Evolutionary conservation across 2,888 invertebrate species (phyloP), one percentile per base, ranked within the genome.

Genomic region (Boloria selene): DNA sequence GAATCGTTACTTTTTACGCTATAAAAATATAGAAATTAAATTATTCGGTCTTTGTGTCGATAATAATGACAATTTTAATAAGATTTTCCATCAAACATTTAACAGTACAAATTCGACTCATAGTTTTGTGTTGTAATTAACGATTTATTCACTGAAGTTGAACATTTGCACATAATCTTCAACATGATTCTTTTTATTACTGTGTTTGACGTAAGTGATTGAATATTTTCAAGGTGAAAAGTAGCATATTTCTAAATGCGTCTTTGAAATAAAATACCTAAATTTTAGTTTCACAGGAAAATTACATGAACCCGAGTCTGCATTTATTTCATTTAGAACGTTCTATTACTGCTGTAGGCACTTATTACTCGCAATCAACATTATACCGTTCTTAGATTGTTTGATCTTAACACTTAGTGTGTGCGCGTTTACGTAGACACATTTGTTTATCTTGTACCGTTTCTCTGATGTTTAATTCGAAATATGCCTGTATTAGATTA

Each of bases 381-480:
- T 55, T 67, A 50, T 51, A 54, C 52, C 18, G 47, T 38, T 50
- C 60, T 17, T 38, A 44, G 58, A 64, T 42, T 69, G 50, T 68
- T 70, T 67, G 61, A 71, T 71, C 67, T 64, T 60, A 61, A 65
- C 54, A 59, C 58, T 42, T 61, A 54, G 63, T 62, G 47, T 64
- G 65, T 47, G 67, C 49, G 42, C 55, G 61, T 70, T 68, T 67
- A 65, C 66, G 61, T 59, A 55, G 31, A 10, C 51, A 53, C 68
- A 53, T 71, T 70, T 72, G 68, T 69, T 69, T 73, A 70, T 65
- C 63, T 62, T 54, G 62, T 59, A 18, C 47, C 47, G 58, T 62
- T 64, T 67, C 65, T 62, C 60, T 65, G 59, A 65, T 65, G 63
- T 65, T 59, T 58, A 63, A 59, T 53, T 50, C 14, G 42, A 44